Conservation (phyloP, 2,888 invertebrate genomes). For the Microctonus hyperodae region DNA sequence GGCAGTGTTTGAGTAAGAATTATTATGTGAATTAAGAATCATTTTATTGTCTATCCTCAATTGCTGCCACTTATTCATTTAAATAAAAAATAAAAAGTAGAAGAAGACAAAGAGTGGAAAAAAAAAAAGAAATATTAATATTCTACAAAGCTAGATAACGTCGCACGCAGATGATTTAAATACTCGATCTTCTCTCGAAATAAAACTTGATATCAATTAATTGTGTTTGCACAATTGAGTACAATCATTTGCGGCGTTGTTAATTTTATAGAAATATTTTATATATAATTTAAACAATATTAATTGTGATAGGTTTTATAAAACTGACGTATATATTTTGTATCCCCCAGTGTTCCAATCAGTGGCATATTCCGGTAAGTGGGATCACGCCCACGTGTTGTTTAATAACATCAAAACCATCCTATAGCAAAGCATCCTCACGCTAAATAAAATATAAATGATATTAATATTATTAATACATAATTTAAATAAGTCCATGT, state of each 20-base stretch:
- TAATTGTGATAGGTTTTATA: conserved; percentile 40
- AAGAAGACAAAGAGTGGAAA: conserved; percentile 8
- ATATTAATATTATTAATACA: conserved; percentile 40
- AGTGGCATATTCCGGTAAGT: conserved; percentile 96
- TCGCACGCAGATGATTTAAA: conserved; percentile 27
- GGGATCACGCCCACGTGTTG: conserved; percentile 65
- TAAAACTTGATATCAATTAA: conserved; percentile 1
- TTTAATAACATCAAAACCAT: conserved; percentile 43
- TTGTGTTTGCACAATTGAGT: conserved; percentile 10
- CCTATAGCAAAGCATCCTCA: conserved; percentile 54
- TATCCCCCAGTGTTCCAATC: conserved; percentile 88
- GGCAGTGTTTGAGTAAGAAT: conserved; percentile 26
- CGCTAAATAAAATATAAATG: conserved; percentile 41
- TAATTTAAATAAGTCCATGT: neutral
- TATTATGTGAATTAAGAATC: conserved; percentile 10
- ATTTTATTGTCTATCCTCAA: conserved; percentile 27
- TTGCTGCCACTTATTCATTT: conserved; percentile 28
- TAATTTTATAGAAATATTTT: neutral
- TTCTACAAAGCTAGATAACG: conserved; percentile 24
- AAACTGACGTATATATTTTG: conserved; percentile 63
- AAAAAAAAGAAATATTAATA: conserved; percentile 4
- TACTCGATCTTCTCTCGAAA: conserved; percentile 21
- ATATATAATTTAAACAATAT: conserved; percentile 23
- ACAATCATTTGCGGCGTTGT: conserved; percentile 15
- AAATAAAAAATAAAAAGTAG: neutral